phyloP scores from a whole-genome alignment of 2,888 invertebrate genomes.

The Colostygia pectinataria region DNA sequence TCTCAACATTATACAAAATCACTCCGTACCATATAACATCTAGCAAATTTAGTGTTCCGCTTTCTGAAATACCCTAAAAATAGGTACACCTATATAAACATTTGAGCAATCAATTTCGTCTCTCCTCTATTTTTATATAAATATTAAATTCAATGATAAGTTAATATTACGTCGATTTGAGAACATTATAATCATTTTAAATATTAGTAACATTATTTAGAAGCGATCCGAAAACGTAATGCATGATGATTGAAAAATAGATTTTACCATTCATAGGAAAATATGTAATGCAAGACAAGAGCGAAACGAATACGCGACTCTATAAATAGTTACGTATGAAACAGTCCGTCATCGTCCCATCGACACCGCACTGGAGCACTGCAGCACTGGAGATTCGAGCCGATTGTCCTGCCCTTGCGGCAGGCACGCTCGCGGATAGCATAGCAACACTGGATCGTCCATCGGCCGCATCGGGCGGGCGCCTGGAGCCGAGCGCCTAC shows the following conservation, averaged over 20 bases:
- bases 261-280: constrained; percentile 63
- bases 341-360: constrained; percentile 33
- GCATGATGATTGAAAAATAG: constrained; percentile 75
- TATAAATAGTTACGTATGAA: constrained; percentile 50
- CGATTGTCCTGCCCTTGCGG: constrained; percentile 25
- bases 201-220: constrained; percentile 60
- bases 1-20: constrained; percentile 78
- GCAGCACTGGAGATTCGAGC: constrained; percentile 41
- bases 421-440: constrained; percentile 12
- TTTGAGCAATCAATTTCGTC: constrained; percentile 82
- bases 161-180: constrained; percentile 68
- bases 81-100: constrained; percentile 80
- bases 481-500: constrained; percentile 58
- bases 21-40: constrained; percentile 71
- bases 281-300: constrained; percentile 57
- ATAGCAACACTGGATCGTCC: constrained; percentile 25
- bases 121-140: constrained; percentile 76
- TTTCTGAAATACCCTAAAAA: constrained; percentile 78
- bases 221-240: constrained; percentile 76
- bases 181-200: constrained; percentile 55
- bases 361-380: not conserved
- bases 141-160: constrained; percentile 78
- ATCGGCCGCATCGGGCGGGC: not conserved
- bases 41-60: constrained; percentile 78
- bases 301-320: constrained; percentile 62